Evolutionary conservation across 2,888 invertebrate genomes (phyloP).

Genomic region (Tenthredo scrophulariae): DNA sequence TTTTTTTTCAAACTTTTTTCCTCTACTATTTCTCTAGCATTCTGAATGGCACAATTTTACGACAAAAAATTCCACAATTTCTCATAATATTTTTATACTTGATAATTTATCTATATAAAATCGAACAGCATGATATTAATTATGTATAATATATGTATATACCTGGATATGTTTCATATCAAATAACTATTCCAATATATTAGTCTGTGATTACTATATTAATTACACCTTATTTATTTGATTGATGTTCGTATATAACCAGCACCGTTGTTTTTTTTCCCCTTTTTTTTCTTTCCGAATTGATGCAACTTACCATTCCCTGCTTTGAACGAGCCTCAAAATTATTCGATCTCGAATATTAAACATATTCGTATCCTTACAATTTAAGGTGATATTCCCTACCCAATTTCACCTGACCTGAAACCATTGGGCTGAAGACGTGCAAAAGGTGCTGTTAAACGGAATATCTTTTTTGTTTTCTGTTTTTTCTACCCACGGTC

Average conservation of each 20-base stretch:
- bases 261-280: neutral
- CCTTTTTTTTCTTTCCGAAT: neutral
- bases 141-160: slow-evolving; percentile 57
- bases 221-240: slow-evolving; percentile 16
- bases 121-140: slow-evolving; percentile 49
- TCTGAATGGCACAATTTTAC: slow-evolving; percentile 29
- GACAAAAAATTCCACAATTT: slow-evolving; percentile 20
- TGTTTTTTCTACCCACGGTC: neutral
- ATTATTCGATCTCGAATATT: neutral
- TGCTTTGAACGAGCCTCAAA: neutral
- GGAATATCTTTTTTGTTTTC: neutral
- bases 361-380: neutral
- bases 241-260: neutral
- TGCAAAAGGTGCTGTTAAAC: too few relatives aligned
- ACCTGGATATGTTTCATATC: slow-evolving; percentile 61
- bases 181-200: slow-evolving; percentile 34
- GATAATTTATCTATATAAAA: slow-evolving; percentile 6
- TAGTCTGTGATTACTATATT: slow-evolving; percentile 8
- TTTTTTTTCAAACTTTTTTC: neutral
- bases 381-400: too few relatives aligned
- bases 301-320: neutral
- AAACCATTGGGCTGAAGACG: too few relatives aligned
- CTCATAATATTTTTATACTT: slow-evolving; percentile 1
- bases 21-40: slow-evolving; percentile 1
- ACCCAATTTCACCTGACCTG: too few relatives aligned